A percentile compares a stretch with the other conserved stretches of the same genome.
Conservation (phyloP, 2,888 invertebrate genomes). For the Conops quadrifasciatus region DNA sequence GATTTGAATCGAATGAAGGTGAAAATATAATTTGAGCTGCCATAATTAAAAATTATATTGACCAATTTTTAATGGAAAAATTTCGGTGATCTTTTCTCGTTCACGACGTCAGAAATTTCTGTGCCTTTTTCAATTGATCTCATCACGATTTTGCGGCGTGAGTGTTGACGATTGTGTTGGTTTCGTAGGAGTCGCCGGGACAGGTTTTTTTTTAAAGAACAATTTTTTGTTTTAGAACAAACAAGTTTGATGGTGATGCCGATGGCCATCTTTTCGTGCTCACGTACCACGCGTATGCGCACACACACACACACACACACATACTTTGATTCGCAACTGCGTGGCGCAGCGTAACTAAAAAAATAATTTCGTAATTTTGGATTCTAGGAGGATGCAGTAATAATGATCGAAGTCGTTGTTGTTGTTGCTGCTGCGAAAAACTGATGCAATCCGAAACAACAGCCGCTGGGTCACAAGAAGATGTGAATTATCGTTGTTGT, state of each 20-base stretch:
- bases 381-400: slow-evolving; percentile 36
- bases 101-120: too few species aligned
- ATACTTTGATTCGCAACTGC: slow-evolving; percentile 25
- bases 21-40: too few species aligned
- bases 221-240: not conserved
- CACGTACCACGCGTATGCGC: not conserved
- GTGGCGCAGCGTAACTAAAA: slow-evolving; percentile 40
- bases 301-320: slow-evolving; percentile 10
- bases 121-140: too few species aligned
- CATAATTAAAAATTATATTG: too few species aligned
- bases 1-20: too few species aligned
- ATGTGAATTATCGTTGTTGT: slow-evolving; percentile 23
- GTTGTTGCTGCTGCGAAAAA: slow-evolving; percentile 14
- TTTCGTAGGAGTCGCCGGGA: not conserved
- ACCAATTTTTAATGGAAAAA: too few species aligned
- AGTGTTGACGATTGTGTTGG: slow-evolving; percentile 33
- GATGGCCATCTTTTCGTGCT: not conserved
- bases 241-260: not conserved
- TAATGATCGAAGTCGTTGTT: too few species aligned
- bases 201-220: not conserved
- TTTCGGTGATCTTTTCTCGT: too few species aligned
- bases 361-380: slow-evolving; percentile 43
- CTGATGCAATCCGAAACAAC: slow-evolving; percentile 29
- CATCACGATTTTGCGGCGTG: not conserved
- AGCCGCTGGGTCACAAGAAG: slow-evolving; percentile 38